A percentile compares a stretch with the other conserved stretches of the same genome.
Evolutionary conservation across 2,888 invertebrate genomes (phyloP).

Genomic region (Lasioglossum villosulum): DNA sequence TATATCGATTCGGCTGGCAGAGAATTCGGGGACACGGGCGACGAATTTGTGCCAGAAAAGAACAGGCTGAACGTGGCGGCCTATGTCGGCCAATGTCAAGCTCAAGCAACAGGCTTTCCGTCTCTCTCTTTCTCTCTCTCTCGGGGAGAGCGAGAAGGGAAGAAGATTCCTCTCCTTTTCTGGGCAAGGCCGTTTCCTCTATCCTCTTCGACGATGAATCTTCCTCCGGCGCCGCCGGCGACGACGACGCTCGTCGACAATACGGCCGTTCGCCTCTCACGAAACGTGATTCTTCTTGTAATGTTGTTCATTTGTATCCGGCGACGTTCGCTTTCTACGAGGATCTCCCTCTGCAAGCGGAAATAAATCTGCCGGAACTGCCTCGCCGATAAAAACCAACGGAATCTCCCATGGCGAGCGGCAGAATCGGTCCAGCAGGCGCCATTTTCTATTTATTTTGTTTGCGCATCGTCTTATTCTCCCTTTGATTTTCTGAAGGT

Average conservation of each 20-base stretch:
- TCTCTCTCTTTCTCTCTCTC: constrained; percentile 65
- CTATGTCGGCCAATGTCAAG: constrained; percentile 60
- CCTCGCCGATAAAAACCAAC: background rate
- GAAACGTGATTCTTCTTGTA: constrained; percentile 1
- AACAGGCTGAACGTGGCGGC: constrained; percentile 19
- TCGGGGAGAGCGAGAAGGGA: background rate
- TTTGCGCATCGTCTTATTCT: too few species aligned
- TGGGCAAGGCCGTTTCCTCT: constrained; percentile 24
- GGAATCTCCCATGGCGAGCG: background rate
- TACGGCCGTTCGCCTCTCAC: background rate
- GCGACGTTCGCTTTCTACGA: constrained; percentile 4
- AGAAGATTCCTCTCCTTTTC: constrained; percentile 36
- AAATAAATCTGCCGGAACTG: background rate
- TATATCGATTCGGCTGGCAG: constrained; percentile 15
- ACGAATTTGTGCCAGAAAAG: constrained; percentile 49
- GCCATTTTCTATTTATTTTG: too few species aligned
- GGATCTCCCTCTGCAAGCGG: background rate
- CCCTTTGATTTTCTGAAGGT: too few species aligned
- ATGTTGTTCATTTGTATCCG: background rate
- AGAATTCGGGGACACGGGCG: constrained; percentile 25
- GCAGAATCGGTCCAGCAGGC: background rate
- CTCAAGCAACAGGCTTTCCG: constrained; percentile 64
- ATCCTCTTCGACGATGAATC: constrained; percentile 43
- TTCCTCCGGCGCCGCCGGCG: background rate
- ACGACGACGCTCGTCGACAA: background rate